A percentile compares a stretch with the other conserved stretches of the same genome.
phyloP scores from a whole-genome alignment of 2,797 vertebrate species.

The Sylvilagus floridanus region DNA sequence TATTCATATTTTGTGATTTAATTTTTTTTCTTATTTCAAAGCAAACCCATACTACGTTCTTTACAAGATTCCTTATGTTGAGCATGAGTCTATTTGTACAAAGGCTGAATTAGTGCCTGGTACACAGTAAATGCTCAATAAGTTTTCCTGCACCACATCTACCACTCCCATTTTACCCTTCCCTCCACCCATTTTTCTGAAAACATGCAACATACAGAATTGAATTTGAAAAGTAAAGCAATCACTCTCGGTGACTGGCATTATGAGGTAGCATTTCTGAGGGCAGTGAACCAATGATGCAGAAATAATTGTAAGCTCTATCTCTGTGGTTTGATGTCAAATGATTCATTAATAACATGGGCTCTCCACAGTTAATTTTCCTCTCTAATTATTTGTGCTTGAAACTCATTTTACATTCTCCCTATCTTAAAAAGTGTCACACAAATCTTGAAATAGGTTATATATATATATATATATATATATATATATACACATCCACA shows the following conservation, averaged over 20 bases:
- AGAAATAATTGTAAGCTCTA: neutral
- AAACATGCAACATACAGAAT: neutral
- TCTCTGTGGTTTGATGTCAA: neutral
- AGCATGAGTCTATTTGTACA: neutral
- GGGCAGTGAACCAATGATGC: neutral
- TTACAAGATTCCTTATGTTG: neutral
- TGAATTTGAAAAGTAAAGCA: neutral
- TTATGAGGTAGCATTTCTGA: neutral
- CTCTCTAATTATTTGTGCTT: neutral
- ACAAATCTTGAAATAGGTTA: neutral
- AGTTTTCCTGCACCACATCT: neutral
- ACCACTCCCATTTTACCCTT: neutral
- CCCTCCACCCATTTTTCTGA: neutral
- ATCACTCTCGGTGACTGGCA: neutral
- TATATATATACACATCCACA: too few relatives aligned
- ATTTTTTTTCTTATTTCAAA: neutral
- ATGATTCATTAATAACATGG: neutral
- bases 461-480: neutral
- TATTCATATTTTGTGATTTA: neutral
- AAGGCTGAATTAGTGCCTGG: neutral
- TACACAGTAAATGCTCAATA: neutral
- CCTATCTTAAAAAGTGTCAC: neutral
- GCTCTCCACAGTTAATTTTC: neutral
- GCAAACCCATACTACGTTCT: neutral
- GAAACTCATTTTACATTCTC: neutral